phyloP scores from a whole-genome alignment of 2,797 vertebrate species.

The Merluccius polli region DNA sequence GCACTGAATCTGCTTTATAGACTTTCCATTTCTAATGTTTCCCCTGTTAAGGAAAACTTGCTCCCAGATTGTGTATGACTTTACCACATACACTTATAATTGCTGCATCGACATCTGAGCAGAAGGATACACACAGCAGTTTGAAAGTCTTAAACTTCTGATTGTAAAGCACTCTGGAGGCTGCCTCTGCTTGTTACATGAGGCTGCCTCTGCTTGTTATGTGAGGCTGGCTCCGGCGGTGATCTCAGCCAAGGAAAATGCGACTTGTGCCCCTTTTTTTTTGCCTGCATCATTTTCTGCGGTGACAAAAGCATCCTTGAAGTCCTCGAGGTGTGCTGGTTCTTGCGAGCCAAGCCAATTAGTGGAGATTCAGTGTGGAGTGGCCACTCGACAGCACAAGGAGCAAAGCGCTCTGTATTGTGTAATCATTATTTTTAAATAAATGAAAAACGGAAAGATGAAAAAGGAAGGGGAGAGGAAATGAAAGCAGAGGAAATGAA shows the following conservation, averaged over 20 bases:
- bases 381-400: background rate
- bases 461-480: slow-evolving; percentile 1
- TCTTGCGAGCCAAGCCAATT: background rate
- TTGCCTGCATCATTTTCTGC: background rate
- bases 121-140: background rate
- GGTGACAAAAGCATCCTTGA: background rate
- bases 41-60: background rate
- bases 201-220: background rate
- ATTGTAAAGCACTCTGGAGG: background rate
- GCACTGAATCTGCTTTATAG: background rate
- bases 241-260: background rate
- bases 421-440: background rate
- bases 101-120: background rate
- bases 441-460: background rate
- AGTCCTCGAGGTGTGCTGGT: background rate
- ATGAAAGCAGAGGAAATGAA: slow-evolving; percentile 3
- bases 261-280: background rate
- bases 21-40: background rate
- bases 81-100: slow-evolving; percentile 3
- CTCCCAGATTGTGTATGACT: background rate
- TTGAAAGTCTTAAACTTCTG: background rate
- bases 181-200: background rate
- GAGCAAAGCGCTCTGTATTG: background rate
- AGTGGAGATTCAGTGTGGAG: background rate
- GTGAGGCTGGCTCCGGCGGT: background rate